Base-by-base conservation (phyloP, 2,888 invertebrate species). In the Orthosia cruda region DNA sequence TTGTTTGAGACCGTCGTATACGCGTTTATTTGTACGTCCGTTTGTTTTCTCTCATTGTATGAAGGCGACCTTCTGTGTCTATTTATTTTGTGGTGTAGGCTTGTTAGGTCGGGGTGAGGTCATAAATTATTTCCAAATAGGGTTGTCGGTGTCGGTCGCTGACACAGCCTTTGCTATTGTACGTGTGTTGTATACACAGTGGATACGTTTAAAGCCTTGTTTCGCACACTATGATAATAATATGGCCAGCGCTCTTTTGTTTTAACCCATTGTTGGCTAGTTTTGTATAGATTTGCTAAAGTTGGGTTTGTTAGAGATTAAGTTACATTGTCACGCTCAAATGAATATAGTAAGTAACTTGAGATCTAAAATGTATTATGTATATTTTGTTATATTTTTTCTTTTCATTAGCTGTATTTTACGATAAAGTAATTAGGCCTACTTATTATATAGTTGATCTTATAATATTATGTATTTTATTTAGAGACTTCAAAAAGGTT, bases 91-190 rank as follows among this genome's bases (percentile, higher is more conserved):
- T 70, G 50, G 15, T 70, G 78, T 69, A 76, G 74, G 67, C 80
- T 84, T 68, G 82, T 80, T 77, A 80, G 73, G 85, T 78, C 64
- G 75, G 74, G 84, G 71, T 64, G 74, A 67, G 72, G 75, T 81
- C 81, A 89, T 89, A 87, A 89, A 89, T 89, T 89, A 89, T 89
- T 87, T 80, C 77, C 45, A 79, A 80, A 81, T 77, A 78, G 85
- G 87, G 82, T 81, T 82, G 77, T 82, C 84, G 68, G 74, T 85
- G 77, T 84, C 83, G 74, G 74, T 40, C 78, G 78, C 85, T 84
- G 79, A 82, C 79, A 81, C 70, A 70, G 71, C 45, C 70, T 75
- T 72, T 69, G 69, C 77, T 55, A 84, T 85, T 75, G 77, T 78
- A 78, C 70, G 69, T 77, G 73, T 81, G 68, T 66, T 69, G 68